Conservation (phyloP, 2,797 vertebrate genomes). For the Hydrolagus colliei region DNA sequence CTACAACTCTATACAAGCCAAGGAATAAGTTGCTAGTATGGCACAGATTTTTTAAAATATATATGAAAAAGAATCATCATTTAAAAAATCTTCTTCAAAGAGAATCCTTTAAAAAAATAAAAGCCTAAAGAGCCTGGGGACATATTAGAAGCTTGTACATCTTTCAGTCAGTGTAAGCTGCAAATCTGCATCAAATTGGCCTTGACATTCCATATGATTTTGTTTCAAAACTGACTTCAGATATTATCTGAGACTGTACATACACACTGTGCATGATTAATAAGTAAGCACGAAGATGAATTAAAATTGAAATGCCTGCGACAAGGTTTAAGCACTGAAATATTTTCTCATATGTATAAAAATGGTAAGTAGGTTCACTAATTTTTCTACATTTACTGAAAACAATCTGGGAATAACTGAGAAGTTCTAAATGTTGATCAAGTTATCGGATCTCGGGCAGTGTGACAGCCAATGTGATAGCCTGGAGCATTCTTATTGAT, state of each 20-base stretch:
- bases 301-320: background rate
- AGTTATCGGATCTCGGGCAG: too few species aligned
- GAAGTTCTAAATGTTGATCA: too few species aligned
- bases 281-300: background rate
- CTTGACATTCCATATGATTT: background rate
- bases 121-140: background rate
- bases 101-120: background rate
- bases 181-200: background rate
- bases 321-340: constrained; percentile 2
- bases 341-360: background rate
- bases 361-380: background rate
- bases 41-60: background rate
- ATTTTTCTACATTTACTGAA: background rate
- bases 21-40: background rate
- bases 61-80: background rate
- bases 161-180: background rate
- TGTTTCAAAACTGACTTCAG: background rate
- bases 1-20: background rate
- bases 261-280: background rate
- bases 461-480: too few species aligned
- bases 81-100: background rate
- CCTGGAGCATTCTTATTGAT: background rate
- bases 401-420: background rate
- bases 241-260: background rate
- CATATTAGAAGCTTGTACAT: too few species aligned